phyloP scores from a whole-genome alignment of 2,797 vertebrate genomes.

The Iguana delicatissima region DNA sequence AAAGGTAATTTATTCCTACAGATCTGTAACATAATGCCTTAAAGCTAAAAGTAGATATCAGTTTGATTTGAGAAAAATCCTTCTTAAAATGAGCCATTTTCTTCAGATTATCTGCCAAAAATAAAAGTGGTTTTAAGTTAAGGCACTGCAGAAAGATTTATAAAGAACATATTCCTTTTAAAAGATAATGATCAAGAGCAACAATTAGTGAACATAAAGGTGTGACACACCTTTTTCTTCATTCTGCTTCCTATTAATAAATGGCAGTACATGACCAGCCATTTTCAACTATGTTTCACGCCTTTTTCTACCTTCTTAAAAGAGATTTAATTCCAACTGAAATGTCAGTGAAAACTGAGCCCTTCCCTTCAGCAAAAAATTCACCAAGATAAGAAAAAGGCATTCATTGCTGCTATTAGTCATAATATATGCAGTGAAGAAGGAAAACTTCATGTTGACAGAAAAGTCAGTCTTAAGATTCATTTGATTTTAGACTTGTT shows the following conservation, averaged over 20 bases:
- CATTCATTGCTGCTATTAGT: slow-evolving; percentile 31
- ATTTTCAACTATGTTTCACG: slow-evolving; percentile 60
- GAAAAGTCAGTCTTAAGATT: background rate
- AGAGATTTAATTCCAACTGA: slow-evolving; percentile 46
- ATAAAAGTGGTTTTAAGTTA: background rate
- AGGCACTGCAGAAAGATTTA: slow-evolving; percentile 8
- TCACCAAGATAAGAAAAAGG: background rate
- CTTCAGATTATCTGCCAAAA: background rate
- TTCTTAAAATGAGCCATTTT: slow-evolving; percentile 15
- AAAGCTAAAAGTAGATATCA: background rate
- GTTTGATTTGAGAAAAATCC: slow-evolving; percentile 26
- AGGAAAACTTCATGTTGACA: background rate
- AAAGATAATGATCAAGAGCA: slow-evolving; percentile 41
- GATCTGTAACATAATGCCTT: background rate
- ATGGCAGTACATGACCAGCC: background rate
- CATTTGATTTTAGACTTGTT: background rate
- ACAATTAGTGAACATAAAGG: slow-evolving; percentile 53
- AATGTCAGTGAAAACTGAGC: slow-evolving; percentile 54
- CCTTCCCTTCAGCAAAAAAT: slow-evolving; percentile 42
- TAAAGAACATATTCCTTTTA: slow-evolving; percentile 30
- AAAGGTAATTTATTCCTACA: background rate
- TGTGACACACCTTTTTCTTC: slow-evolving; percentile 65
- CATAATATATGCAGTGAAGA: slow-evolving; percentile 18
- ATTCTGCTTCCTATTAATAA: slow-evolving; percentile 50
- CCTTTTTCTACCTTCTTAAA: slow-evolving; percentile 49